Base-by-base conservation (phyloP, 2,888 invertebrate species). In the Lomographa bimaculata region DNA sequence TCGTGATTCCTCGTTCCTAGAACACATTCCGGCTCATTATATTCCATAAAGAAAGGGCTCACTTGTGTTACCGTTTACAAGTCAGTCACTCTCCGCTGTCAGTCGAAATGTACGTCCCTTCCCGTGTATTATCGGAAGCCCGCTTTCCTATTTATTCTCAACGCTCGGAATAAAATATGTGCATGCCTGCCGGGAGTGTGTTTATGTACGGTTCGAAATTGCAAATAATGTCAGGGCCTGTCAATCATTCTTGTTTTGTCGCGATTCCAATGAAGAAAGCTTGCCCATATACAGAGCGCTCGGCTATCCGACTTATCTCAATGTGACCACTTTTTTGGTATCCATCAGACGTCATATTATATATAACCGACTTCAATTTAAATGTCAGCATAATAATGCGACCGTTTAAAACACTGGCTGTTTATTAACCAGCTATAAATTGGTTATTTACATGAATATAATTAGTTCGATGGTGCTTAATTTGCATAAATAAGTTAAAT, bases 221-320 rank as follows among this genome's bases (percentile, higher is more conserved):
- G 64, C 61, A 62, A 70, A 74, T 67, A 71, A 57, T 64, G 64
- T 60, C 61, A 62, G 60, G 50, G 58, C 37, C 75, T 76, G 81
- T 80, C 82, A 81, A 79, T 83, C 83, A 83, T 72, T 72, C 76
- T 63, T 72, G 68, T 76, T 79, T 74, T 71, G 74, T 76, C 58
- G 62, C 60, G 50, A 65, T 64, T 64, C 65, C 64, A 60, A 51
- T 66, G 68, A 75, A 79, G 80, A 80, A 80, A 78, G 72, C 73
- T 51, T 55, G 39, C 49, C 79, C 79, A 53, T 79, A 65, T 77
- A 69, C 39, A 71, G 66, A 52, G 52, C 54, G 57, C 6, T 30
- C 12, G 48, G 47, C 50, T 49, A 47, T 47, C 59, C 39, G 50
- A 48, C 50, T 50, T 44, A 50, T 58, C 46, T 60, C 47, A 52